Base-by-base conservation (phyloP, 2,113 vertebrate genomes). In the Nothoprocta pentlandii region DNA sequence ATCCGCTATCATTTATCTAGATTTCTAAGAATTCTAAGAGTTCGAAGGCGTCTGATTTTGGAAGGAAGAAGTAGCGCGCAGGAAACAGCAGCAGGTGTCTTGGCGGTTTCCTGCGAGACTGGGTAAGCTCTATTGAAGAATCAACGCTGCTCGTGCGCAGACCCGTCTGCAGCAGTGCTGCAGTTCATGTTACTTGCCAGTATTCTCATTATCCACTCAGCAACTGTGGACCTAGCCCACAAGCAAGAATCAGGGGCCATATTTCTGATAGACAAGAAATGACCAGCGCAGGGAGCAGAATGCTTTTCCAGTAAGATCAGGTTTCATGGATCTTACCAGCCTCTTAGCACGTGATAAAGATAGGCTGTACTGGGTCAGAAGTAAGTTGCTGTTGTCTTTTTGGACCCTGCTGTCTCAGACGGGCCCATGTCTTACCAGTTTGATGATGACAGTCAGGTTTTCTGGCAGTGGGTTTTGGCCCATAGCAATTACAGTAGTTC, bases 361-460 rank as follows among this genome's bases (percentile, higher is more conserved):
- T 39, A 8, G 56, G 28, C 14, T 28, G 51, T 16, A 28, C 58
- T 20, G 22, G 8, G 21, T 42, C 46, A 23, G 10, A 26, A 51
- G 14, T 30, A 89, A 20, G 12, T 80, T 44, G 21, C 69, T 71
- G 26, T 63, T 32, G 3, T 42, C 26, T 44, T 67, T 39, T 28
- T 51, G 51, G 30, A 44, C 21, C 56, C 41, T 12, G 14, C 54
- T 13, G 0, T 14, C 5, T 49, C 6, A 2, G 68, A n/a, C 19
- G 56, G 51, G 17, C 30, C n/a, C 4, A 5, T 0, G 0, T 44
- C 39, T 39, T 39, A 42, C 4, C 17, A 17, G 32, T 49, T 44
- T 34, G 64, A 5, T 56, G 64, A 51, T 56, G 80, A 42, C 44
- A 26, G 11, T 44, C 20, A 5, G 34, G 42, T 54, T 59, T 61